Evolutionary conservation across 2,113 vertebrate species (phyloP).

Genomic region (Corynorhinus townsendii): DNA sequence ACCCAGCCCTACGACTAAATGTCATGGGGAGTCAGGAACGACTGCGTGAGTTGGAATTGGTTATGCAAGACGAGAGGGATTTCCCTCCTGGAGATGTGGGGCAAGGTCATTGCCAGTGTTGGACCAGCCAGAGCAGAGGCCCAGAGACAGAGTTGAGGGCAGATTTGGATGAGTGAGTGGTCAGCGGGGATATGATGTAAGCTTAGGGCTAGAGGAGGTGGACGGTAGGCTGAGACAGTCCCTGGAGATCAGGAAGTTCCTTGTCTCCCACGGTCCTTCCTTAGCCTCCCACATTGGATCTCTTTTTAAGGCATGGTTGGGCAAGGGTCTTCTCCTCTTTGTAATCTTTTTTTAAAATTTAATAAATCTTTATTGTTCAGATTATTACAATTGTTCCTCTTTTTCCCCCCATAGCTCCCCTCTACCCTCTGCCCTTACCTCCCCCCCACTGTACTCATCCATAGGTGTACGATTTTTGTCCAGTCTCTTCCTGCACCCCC

Average conservation of each 20-base stretch:
- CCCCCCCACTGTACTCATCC: too few species aligned
- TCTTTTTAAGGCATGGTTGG: background rate
- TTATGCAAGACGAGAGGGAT: background rate
- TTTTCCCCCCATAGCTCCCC: too few species aligned
- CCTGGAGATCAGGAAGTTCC: background rate
- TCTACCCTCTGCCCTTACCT: too few species aligned
- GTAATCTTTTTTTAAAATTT: background rate
- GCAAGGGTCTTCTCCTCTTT: background rate
- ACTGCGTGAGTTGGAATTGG: background rate
- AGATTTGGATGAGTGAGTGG: background rate
- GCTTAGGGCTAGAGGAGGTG: background rate
- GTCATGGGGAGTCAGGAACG: background rate
- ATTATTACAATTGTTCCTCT: too few species aligned
- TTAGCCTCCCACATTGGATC: background rate
- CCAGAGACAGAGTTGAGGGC: background rate
- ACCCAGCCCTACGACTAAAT: background rate
- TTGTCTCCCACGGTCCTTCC: background rate
- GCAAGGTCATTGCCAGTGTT: background rate
- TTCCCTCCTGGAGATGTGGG: background rate
- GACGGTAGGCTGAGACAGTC: background rate
- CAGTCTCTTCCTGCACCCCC: too few species aligned
- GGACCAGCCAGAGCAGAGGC: background rate
- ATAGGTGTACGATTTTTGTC: too few species aligned
- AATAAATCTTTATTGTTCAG: too few species aligned
- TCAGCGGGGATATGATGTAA: background rate